Conservation (phyloP, 2,113 vertebrate species). For the Oenanthe melanoleuca region DNA sequence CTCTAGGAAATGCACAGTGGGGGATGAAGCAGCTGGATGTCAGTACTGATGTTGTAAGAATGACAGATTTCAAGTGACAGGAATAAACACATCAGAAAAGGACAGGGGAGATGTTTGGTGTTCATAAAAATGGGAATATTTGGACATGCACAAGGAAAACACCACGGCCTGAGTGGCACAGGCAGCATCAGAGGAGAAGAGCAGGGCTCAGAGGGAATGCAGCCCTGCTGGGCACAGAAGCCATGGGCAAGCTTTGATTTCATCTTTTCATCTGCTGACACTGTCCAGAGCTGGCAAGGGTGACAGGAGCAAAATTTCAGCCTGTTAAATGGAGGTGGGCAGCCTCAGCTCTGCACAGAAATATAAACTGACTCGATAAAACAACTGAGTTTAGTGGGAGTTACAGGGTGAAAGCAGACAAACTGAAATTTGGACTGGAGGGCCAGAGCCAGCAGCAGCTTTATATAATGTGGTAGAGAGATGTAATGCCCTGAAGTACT, state of each 20-base stretch:
- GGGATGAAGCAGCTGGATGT: background rate
- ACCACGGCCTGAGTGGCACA: fast-evolving
- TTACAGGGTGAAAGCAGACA: background rate
- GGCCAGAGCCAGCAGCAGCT: slow-evolving; percentile 5
- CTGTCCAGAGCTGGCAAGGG: background rate
- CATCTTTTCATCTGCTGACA: background rate
- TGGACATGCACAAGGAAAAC: background rate
- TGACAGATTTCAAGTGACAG: background rate
- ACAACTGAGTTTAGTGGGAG: background rate
- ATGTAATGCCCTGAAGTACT: background rate
- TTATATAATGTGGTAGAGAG: background rate
- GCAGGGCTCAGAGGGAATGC: background rate
- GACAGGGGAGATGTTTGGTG: background rate
- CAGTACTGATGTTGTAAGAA: background rate
- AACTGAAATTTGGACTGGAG: background rate
- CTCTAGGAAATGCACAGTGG: background rate
- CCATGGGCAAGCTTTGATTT: background rate
- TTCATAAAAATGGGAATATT: background rate
- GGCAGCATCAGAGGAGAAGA: background rate
- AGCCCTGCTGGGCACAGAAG: background rate
- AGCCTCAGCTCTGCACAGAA: background rate
- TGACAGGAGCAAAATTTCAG: background rate
- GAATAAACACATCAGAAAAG: background rate
- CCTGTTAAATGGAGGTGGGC: background rate
- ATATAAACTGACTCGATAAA: background rate